These are phyloP conservation scores for Pteruthius melanotis DNA, from an alignment of 2,113 vertebrate species.

Conservation along the genomic window DNA sequence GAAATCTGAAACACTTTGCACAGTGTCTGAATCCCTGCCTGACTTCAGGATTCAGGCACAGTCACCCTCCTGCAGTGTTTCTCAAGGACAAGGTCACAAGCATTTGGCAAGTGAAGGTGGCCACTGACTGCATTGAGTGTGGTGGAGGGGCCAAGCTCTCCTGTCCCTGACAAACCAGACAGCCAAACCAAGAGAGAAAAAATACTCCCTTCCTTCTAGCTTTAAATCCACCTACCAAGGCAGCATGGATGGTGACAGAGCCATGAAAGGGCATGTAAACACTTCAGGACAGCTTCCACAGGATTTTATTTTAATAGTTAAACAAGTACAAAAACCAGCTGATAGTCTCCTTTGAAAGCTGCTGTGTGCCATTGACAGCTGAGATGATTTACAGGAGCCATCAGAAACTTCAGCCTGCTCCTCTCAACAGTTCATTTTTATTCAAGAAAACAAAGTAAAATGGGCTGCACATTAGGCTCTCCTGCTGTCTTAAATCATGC, in stretches of 20 bases:
- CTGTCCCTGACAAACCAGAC: neutral
- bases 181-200: neutral
- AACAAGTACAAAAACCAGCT: neutral
- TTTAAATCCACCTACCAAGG: neutral
- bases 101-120: neutral
- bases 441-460: neutral
- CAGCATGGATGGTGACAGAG: neutral
- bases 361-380: neutral
- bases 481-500: slow-evolving; percentile 17
- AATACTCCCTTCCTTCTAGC: neutral
- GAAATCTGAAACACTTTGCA: neutral
- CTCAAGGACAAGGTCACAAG: neutral
- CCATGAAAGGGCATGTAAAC: neutral
- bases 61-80: neutral
- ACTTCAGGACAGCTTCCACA: neutral
- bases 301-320: neutral
- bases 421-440: slow-evolving; percentile 16
- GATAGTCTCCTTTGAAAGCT: neutral
- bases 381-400: slow-evolving; percentile 13
- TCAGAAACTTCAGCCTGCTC: slow-evolving; percentile 8
- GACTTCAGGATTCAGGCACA: neutral
- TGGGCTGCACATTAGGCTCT: neutral
- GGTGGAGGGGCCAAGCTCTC: neutral
- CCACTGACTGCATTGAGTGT: neutral
- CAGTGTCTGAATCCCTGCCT: neutral